Evolutionary conservation across 1,140 invertebrate genomes (phyloP), one percentile per base, ranked within the genome.

Genomic region (Cydia amplana): DNA sequence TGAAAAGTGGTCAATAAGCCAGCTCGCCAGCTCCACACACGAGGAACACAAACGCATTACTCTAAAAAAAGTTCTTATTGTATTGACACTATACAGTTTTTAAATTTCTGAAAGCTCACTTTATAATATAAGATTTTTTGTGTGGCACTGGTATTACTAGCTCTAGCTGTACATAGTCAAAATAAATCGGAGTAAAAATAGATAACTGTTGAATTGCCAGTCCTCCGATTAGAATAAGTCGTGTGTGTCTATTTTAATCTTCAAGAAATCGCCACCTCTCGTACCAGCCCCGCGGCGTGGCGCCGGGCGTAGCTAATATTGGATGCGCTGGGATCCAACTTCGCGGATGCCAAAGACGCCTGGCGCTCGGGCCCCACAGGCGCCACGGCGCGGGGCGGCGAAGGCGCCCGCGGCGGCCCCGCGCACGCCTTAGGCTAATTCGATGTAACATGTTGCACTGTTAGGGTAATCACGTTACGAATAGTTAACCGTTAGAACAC

Each of bases 401-500:
- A n/a, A 43, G 65, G 46, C 60, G 67, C 32, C 28, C 72, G 64
- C 64, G 40, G 60, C 74, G 73, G 55, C 67, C 65, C 23, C 73
- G 36, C 49, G 40, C 23, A 20, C 74, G 46, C 77, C 75, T 46
- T 79, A 79, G 79, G 25, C 74, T 79, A 79, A 75, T 76, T 83
- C 78, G 79, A 81, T 80, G 82, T 83, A 83, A 73, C 79, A 77
- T 75, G 74, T 77, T 79, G 80, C 83, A 83, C 83, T 77, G 78
- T 83, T 85, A 85, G 82, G 75, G 72, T 85, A 85, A 83, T 81
- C 80, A 80, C 79, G 75, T 80, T 80, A 80, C 77, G 78, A 79
- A 78, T 84, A 82, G 79, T 81, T 84, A 81, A 80, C 81, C 81
- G 81, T 84, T 84, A 84, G 83, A 79, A 80, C 83, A 84, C 83